phyloP scores from a whole-genome alignment of 2,113 vertebrate genomes.

The Phainopepla nitens region DNA sequence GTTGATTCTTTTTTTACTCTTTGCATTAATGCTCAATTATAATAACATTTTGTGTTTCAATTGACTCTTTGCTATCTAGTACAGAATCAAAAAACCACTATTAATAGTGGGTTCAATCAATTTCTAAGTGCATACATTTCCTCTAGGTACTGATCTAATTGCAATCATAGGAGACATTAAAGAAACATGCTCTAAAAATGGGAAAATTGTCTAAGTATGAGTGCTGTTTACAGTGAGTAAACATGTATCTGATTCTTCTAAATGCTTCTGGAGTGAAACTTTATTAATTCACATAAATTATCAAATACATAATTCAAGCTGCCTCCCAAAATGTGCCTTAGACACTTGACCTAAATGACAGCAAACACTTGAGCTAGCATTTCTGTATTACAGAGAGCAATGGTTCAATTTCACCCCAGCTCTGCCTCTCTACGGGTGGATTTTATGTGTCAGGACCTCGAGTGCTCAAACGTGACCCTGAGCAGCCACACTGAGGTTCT shows the following conservation, averaged over 20 bases:
- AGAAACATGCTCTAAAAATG: conserved; percentile 52
- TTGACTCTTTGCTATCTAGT: conserved; percentile 23
- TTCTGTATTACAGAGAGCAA: neutral
- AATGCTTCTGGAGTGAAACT: conserved; percentile 34
- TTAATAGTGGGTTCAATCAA: conserved; percentile 63
- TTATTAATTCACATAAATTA: conserved; percentile 51
- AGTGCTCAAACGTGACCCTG: neutral
- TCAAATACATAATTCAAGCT: neutral
- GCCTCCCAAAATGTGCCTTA: neutral
- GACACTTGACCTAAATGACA: neutral
- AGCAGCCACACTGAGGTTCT: neutral
- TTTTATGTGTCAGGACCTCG: neutral
- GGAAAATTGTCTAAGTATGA: conserved; percentile 19
- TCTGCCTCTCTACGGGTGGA: neutral
- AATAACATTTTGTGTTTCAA: conserved; percentile 38
- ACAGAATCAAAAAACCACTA: conserved; percentile 48
- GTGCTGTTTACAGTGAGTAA: conserved; percentile 49
- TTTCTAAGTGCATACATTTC: conserved; percentile 62
- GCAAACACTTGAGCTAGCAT: neutral
- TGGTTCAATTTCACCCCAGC: neutral
- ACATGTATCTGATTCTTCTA: conserved; percentile 32
- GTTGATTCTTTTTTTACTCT: neutral
- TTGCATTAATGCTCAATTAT: conserved; percentile 56
- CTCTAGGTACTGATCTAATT: conserved; percentile 67
- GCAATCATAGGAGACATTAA: conserved; percentile 65